Evolutionary conservation across 2,797 vertebrate species (phyloP), one percentile per base, ranked within the genome.

Genomic region (Anolis apletophallus): DNA sequence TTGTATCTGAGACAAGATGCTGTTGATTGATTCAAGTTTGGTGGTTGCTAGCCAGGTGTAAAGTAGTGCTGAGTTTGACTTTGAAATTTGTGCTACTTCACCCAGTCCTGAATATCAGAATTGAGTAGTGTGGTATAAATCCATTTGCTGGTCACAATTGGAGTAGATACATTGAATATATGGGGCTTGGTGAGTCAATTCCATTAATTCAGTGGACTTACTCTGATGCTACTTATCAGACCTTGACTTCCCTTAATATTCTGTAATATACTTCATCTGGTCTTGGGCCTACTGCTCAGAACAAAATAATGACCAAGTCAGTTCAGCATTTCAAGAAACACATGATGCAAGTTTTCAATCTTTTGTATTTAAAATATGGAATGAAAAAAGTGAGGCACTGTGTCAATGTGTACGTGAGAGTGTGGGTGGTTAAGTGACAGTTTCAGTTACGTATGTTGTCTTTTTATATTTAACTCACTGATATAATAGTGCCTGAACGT

Each of bases 221-320:
- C 59, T 26, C 59, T 64, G 59, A 9, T 64, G 10, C 7, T 64
- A 23, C 8, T 64, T 72, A 29, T 16, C 10, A 81, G 52, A 73
- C 46, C 80, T 50, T 54, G 46, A 87, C 21, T 2, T 78, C 19
- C 87, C 80, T 87, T 88, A 83, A 84, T 86, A 68, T 68, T 52
- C 89, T 0, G 0, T 69, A 80, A 78, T 80, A 57, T 80, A 57
- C 17, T n/a, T 85, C 84, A 55, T 88, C 54, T 87, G 1, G 78
- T 87, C 36, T 8, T 54, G n/a, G 73, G 2, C 81, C 89, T 90
- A 26, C n/a, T 57, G 10, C 76, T 77, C 52, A 71, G 90, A 86
- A 88, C 75, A 50, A 34, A 34, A 1, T 71, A 34, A 1, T 71
- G 52, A 82, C 67, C 16, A 12, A 6, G 46, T 21, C 46, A 13